Evolutionary conservation across 2,888 invertebrate genomes (phyloP), one percentile per base, ranked within the genome.

Genomic region (Synanthedon andrenaeformis): DNA sequence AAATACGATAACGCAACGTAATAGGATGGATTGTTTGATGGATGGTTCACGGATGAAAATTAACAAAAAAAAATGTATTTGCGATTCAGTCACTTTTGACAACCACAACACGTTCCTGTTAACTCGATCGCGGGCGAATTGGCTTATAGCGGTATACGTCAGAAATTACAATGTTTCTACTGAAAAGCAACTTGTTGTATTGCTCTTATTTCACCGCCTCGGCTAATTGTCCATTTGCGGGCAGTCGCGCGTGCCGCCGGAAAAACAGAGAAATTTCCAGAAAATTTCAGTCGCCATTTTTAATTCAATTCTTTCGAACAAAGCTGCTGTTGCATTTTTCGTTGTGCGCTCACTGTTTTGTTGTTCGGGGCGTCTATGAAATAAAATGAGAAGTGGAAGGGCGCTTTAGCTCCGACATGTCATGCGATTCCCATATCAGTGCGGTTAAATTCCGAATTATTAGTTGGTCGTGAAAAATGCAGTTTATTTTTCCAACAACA

Each of bases 181-280:
- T 65, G 62, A 66, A 70, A 70, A 66, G 63, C 62, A 62, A 69
- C n/a, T n/a, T n/a, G 67, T 69, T 63, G 58, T 66, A 62, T 65
- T 66, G 58, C 59, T 62, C 60, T 63, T 59, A 59, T 61, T 60
- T 57, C 53, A 51, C 56, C 54, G 59, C 60, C 58, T 61, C 67
- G 63, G 79, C 80, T 84, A 82, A 84, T 84, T 82, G 82, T 82
- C 82, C 80, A 83, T 83, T 85, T 82, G 81, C 71, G 81, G 78
- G 74, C 76, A 79, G 73, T 76, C 71, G 77, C 72, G 78, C 80
- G 76, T 72, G 70, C 69, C 60, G 69, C 68, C 72, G 73, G 74
- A 81, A 85, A 83, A 82, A 82, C 79, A 80, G 72, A 75, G 69
- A 74, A 78, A 71, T 13, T 67, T 66, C 59, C 71, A 75, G 69